Evolutionary conservation across 2,113 vertebrate species (phyloP).

Genomic region (Ageneiosus marmoratus): DNA sequence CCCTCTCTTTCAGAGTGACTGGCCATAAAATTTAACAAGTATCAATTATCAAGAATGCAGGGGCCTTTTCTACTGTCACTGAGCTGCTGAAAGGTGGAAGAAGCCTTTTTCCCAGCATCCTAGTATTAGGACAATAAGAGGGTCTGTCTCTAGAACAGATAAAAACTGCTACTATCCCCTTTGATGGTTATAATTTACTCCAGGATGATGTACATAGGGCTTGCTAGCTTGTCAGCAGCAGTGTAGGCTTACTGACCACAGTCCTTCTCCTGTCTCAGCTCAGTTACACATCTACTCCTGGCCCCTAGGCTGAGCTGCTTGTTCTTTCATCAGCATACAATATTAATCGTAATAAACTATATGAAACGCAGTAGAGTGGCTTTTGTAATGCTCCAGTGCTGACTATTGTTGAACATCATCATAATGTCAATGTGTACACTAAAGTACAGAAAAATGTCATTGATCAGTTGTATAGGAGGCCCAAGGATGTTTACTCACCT

Average conservation of each 20-base stretch:
- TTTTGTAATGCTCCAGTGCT: not conserved
- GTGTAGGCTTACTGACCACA: conserved; percentile 74
- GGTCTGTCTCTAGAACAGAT: conserved; percentile 75
- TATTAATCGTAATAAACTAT: not conserved
- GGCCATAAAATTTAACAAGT: conserved; percentile 78
- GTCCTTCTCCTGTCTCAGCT: conserved; percentile 61
- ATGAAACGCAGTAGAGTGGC: not conserved
- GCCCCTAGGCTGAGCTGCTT: conserved; percentile 36
- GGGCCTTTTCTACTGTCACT: conserved; percentile 70
- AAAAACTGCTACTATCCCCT: conserved; percentile 71
- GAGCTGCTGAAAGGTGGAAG: conserved; percentile 74
- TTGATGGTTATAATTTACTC: conserved; percentile 82
- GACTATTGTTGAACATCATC: not conserved
- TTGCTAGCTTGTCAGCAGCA: conserved; percentile 70
- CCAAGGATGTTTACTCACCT: conserved; percentile 7
- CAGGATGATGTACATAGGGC: conserved; percentile 60
- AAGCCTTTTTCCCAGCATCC: conserved; percentile 70
- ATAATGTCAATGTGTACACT: not conserved
- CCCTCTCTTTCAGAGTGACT: conserved; percentile 70
- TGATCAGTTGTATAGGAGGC: not conserved
- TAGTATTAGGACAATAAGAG: conserved; percentile 71
- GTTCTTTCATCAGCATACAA: conserved; percentile 18
- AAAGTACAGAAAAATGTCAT: not conserved
- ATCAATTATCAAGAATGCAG: conserved; percentile 78
- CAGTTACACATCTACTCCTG: conserved; percentile 64